A percentile compares a stretch with the other conserved stretches of the same genome.
Conservation (phyloP, 2,113 vertebrate species). For the Brachyhypopomus gauderio region DNA sequence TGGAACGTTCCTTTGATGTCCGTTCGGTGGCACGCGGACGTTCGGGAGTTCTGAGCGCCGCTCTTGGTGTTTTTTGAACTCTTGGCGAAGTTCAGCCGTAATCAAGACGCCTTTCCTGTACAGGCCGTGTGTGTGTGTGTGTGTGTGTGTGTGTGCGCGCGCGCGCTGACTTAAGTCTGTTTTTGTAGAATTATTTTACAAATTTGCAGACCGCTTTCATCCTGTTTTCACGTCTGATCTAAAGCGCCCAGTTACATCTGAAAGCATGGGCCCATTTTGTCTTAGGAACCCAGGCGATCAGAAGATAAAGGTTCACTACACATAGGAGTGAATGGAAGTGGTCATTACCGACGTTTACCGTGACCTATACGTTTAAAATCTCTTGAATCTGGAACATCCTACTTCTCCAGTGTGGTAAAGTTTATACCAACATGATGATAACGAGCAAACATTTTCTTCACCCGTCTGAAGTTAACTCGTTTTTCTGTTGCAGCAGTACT, state of each 20-base stretch:
- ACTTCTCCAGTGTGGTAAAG: too few species aligned
- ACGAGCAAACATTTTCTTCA: too few species aligned
- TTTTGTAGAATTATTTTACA: slow-evolving; percentile 39
- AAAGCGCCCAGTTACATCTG: slow-evolving; percentile 60
- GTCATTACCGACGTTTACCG: not conserved
- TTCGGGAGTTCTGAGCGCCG: slow-evolving; percentile 58
- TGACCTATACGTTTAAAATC: not conserved
- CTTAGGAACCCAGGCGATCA: slow-evolving; percentile 55
- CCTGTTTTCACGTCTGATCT: slow-evolving; percentile 54
- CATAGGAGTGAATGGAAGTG: not conserved
- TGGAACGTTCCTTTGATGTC: slow-evolving; percentile 54
- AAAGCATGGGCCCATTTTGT: slow-evolving; percentile 54
- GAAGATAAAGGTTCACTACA: slow-evolving; percentile 17
- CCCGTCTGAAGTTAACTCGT: too few species aligned
- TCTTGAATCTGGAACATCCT: too few species aligned
- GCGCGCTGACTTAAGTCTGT: slow-evolving; percentile 20
- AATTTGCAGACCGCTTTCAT: slow-evolving; percentile 46
- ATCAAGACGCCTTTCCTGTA: slow-evolving; percentile 63
- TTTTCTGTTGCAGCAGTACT: too few species aligned
- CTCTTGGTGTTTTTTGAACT: slow-evolving; percentile 52
- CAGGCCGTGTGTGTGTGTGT: slow-evolving; percentile 39
- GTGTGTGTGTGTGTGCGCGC: slow-evolving; percentile 33
- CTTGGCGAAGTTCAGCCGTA: slow-evolving; percentile 58
- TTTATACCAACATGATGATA: too few species aligned
- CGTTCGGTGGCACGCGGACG: slow-evolving; percentile 43